Base-by-base conservation (phyloP, 2,888 invertebrate species). In the Anorthoa munda region DNA sequence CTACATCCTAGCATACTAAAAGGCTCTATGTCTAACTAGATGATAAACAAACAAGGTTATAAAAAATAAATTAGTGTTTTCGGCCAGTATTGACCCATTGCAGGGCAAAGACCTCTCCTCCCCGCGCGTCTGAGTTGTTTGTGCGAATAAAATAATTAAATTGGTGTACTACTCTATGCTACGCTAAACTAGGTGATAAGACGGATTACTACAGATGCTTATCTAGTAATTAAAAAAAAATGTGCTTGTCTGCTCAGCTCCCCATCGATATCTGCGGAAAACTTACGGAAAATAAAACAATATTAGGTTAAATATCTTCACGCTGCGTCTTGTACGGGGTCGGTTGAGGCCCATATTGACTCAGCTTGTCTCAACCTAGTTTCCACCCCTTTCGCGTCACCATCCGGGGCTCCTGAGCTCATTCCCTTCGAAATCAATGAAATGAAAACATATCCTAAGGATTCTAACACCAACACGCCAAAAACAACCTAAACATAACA, bases 51-150 rank as follows among this genome's bases (percentile, higher is more conserved):
- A 48, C 45, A 46, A 66, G 13, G 59, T 53, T 23, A 45, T n/a
- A 13, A 26, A 31, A 73, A 66, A 9, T 1, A 15, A 55, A 63
- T 23, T 1, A 53, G 31, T 39, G 11, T 51, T 64, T 77, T 66
- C 26, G 46, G 53, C 21, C 21, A 4, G 80, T 81, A 79, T 74
- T 83, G 80, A 83, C 75, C 65, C 50, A n/a, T 4, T 11, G 21
- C 23, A 66, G 83, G 70, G 70, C 83, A 79, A 68, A 12, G 75
- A 83, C 81, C 81, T 83, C 64, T n/a, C 45, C 50, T 23, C 58
- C 17, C 59, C 63, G 11, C 45, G 18, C 48, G 39, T 51, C 9
- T 0, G 7, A 18, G 12, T n/a, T 51, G 71, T 66, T 77, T 66
- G 61, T 83, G 75, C 70, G 5, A 74, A 51, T 39, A 59, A 69